A percentile compares a stretch with the other conserved stretches of the same genome.
phyloP scores from a whole-genome alignment of 2,888 invertebrate species.

The Sepiola atlantica region DNA sequence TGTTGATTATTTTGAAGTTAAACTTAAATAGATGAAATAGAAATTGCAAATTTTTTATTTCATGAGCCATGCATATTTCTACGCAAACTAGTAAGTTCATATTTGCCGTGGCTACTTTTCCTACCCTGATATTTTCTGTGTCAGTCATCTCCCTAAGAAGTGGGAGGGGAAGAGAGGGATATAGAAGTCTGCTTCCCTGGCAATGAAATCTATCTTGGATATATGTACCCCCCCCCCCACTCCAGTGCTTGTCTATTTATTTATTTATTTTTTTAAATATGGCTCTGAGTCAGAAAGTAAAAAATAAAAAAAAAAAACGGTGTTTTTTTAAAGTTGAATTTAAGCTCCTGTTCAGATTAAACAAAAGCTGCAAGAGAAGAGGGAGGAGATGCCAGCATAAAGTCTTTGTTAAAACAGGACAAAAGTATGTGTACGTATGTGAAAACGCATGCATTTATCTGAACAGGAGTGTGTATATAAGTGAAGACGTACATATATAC shows the following conservation, averaged over 20 bases:
- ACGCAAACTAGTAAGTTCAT: background rate
- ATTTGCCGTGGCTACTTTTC: background rate
- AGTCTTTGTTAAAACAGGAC: constrained; percentile 7
- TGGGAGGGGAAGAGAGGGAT: background rate
- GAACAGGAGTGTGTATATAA: too few species aligned
- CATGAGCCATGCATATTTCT: background rate
- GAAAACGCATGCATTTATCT: too few species aligned
- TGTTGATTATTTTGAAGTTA: too few species aligned
- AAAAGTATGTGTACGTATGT: background rate
- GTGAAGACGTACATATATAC: too few species aligned
- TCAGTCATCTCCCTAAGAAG: background rate
- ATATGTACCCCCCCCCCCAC: background rate
- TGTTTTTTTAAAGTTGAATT: background rate
- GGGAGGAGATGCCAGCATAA: background rate
- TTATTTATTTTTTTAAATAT: background rate
- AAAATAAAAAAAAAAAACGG: too few species aligned
- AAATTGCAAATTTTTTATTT: background rate
- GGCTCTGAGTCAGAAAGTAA: background rate
- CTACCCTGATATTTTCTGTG: background rate
- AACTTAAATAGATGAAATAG: too few species aligned
- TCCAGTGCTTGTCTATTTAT: background rate
- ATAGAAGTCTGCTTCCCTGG: background rate
- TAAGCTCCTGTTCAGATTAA: background rate
- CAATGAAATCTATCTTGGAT: background rate
- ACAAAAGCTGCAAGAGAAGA: background rate